Evolutionary conservation across 2,113 vertebrate species (phyloP).

Genomic region (Phrynosoma blainvillii): DNA sequence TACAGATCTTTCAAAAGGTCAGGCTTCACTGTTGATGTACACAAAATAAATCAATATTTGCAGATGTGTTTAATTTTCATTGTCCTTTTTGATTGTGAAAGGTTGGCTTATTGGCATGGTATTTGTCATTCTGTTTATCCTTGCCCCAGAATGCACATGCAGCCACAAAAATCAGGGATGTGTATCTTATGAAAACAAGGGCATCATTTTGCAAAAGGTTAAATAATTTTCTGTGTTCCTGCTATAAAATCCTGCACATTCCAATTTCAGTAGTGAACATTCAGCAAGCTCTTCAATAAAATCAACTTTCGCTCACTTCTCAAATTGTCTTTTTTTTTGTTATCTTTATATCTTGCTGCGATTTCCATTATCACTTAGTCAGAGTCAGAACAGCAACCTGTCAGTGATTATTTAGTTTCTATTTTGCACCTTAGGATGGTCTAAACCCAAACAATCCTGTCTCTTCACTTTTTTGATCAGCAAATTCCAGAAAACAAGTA

Average conservation of each 20-base stretch:
- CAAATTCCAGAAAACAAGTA: slow-evolving; percentile 20
- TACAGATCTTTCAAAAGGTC: background rate
- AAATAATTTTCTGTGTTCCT: background rate
- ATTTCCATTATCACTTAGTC: slow-evolving; percentile 54
- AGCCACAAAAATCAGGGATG: background rate
- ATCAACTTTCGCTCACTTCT: background rate
- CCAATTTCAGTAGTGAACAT: slow-evolving; percentile 2
- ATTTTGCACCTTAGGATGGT: slow-evolving; percentile 39
- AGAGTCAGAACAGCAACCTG: slow-evolving; percentile 25
- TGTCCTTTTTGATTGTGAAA: background rate
- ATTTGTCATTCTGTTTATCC: background rate
- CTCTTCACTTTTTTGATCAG: slow-evolving; percentile 10
- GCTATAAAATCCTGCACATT: background rate
- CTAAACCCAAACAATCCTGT: slow-evolving; percentile 27
- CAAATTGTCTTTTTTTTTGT: slow-evolving; percentile 5
- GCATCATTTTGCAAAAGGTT: background rate
- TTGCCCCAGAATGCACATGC: background rate
- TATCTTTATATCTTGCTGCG: slow-evolving; percentile 30
- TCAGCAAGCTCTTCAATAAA: background rate
- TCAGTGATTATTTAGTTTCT: slow-evolving; percentile 30
- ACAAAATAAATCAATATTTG: background rate
- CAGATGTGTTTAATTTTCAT: background rate
- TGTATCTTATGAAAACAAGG: background rate
- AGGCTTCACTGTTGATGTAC: background rate
- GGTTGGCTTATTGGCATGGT: background rate